Conservation (phyloP, 2,888 invertebrate species). For the Tortricodes alternella region DNA sequence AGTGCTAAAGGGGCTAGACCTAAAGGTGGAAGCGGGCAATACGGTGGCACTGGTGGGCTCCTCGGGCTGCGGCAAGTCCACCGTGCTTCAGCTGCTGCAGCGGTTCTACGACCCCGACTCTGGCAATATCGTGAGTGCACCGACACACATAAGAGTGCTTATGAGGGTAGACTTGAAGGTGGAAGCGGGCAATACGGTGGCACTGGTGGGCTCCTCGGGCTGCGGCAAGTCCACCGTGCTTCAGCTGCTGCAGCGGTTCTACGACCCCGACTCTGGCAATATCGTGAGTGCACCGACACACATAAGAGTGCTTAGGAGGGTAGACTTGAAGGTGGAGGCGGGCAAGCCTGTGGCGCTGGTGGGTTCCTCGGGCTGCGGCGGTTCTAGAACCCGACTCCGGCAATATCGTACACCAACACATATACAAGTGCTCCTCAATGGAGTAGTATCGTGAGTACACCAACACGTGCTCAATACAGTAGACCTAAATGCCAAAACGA, state of each 20-base stretch:
- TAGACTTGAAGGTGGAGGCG: too few species aligned
- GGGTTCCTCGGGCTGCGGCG: slow-evolving; percentile 89
- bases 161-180: slow-evolving; percentile 84
- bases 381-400: slow-evolving; percentile 90
- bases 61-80: slow-evolving; percentile 91
- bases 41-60: slow-evolving; percentile 89
- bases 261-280: slow-evolving; percentile 87
- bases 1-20: slow-evolving; percentile 87
- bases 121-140: slow-evolving; percentile 78
- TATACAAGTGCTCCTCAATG: slow-evolving; percentile 70
- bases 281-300: slow-evolving; percentile 58
- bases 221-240: slow-evolving; percentile 92
- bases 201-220: slow-evolving; percentile 88
- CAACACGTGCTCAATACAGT: too few species aligned
- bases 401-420: slow-evolving; percentile 55
- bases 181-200: slow-evolving; percentile 88
- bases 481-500: too few species aligned
- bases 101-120: slow-evolving; percentile 90
- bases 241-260: slow-evolving; percentile 90
- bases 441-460: slow-evolving; percentile 75
- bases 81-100: slow-evolving; percentile 89
- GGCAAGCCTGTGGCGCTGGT: slow-evolving; percentile 90
- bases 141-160: neutral
- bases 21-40: slow-evolving; percentile 85
- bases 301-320: too few species aligned